Conservation (phyloP, 1,140 invertebrate genomes). For the Scaptomyza montana region DNA sequence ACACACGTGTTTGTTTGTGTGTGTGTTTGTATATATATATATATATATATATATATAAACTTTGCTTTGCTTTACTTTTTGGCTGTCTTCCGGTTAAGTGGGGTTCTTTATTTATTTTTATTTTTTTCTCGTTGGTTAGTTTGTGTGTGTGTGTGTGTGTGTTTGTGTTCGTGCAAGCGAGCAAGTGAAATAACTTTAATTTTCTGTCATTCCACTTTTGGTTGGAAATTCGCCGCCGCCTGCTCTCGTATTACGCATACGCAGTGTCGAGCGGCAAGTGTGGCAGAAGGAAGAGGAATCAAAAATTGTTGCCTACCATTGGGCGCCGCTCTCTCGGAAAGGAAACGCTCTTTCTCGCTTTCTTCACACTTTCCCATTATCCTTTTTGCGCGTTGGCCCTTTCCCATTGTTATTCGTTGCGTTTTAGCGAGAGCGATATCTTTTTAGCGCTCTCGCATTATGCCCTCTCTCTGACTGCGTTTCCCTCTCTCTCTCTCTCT, state of each 20-base stretch:
- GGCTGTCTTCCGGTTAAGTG: slow-evolving; percentile 39
- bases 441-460: too few species aligned
- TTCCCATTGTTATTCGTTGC: slow-evolving; percentile 29
- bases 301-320: slow-evolving; percentile 62
- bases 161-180: neutral
- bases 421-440: too few species aligned
- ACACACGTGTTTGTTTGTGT: slow-evolving; percentile 21
- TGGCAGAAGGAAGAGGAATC: slow-evolving; percentile 16
- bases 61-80: slow-evolving; percentile 17
- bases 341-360: slow-evolving; percentile 5
- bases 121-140: neutral
- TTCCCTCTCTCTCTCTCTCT: neutral
- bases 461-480: slow-evolving; percentile 3
- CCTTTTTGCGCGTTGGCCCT: slow-evolving; percentile 41
- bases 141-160: slow-evolving; percentile 24
- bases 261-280: slow-evolving; percentile 44
- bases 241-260: slow-evolving; percentile 69
- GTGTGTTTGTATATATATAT: slow-evolving; percentile 13
- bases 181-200: slow-evolving; percentile 58
- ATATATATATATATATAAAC: slow-evolving; percentile 26
- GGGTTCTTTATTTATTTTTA: slow-evolving; percentile 19
- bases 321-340: slow-evolving; percentile 33
- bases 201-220: slow-evolving; percentile 72
- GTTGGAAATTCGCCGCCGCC: slow-evolving; percentile 38
- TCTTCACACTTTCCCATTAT: slow-evolving; percentile 22